Evolutionary conservation across 2,888 invertebrate genomes (phyloP), one percentile per base, ranked within the genome.

Genomic region (Lingula anatina): DNA sequence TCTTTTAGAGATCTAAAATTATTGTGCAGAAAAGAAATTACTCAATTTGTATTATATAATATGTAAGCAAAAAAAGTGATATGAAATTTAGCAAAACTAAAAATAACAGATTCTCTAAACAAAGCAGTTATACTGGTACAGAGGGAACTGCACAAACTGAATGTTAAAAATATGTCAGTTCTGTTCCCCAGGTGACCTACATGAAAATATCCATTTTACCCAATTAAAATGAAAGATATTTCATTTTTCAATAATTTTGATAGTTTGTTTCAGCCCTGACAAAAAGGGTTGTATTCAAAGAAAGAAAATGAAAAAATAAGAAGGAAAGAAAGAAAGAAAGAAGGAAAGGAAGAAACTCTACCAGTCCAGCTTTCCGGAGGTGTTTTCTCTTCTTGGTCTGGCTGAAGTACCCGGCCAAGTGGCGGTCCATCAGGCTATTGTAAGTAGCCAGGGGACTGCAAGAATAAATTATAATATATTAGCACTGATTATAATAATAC

Each of bases 341-440:
- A n/a, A n/a, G n/a, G n/a, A n/a, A n/a, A n/a, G n/a, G n/a, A n/a
- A 42, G 7, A n/a, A 45, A 40, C 63, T 68, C 61, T 55, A 76
- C 76, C 62, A 77, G 60, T 24, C 76, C 75, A 37, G 71, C 49
- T 49, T 67, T 71, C 1, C 57, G 47, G 1, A 77, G 66, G 40
- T 77, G 76, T 35, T 61, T 57, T 26, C 71, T 54, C 65, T 73
- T 74, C n/a, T 65, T 56, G 9, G 61, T 60, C 51, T 71, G 74
- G 51, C 66, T 63, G 55, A 74, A 77, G 55, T 67, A 77, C 4
- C 70, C 72, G 7, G 69, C 52, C 46, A 77, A 64, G 55, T 77
- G 69, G 26, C 55, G 61, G 57, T 77, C 76, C 35, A 68, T 62
- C 53, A 76, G 56, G 50, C 75, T 75, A 61, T 73, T 76, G 59